Evolutionary conservation across 2,888 invertebrate species (phyloP), one percentile per base, ranked within the genome.

Genomic region (Hanleya hanleyi): DNA sequence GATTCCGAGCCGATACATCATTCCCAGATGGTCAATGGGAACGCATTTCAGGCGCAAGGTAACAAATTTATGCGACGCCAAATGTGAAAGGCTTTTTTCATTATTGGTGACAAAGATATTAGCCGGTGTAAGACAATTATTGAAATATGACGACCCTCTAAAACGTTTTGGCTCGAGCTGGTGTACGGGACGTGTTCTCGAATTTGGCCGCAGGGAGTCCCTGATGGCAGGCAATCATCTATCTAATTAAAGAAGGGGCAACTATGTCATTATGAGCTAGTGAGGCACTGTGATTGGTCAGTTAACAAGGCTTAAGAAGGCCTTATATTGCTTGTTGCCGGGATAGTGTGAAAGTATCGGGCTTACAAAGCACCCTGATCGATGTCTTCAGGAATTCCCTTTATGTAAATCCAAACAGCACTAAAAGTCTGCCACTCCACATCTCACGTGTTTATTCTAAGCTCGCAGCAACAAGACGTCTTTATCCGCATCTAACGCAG

Each of bases 211-310:
- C n/a, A n/a, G n/a, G n/a, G n/a, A n/a, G n/a, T n/a, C n/a, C n/a
- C n/a, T n/a, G n/a, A n/a, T n/a, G 57, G 12, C 32, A 29, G 32
- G 57, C 57, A 57, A 57, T 57, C 57, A 57, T 22, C 22, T 32
- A 57, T 57, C 57, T 57, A 57, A 57, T 57, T 57, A 51, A n/a
- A 57, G 57, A 57, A 29, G 18, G 57, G 32, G 29, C 57, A 57
- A 57, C 22, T 57, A 26, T 22, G 26, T 57, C 57, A 57, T 57
- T 57, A 57, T 57, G 32, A 57, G 57, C 29, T 26, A 7, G 26
- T 29, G 57, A 9, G 57, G 26, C 29, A 3, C 32, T 9, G 29
- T 29, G 57, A 57, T 57, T 57, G 57, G 57, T 57, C 57, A 29
- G 26, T 18, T 57, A 18, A 26, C 57, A 41, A 18, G 57, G 22